Percentiles rank a stretch among this genome's conserved stretches.
Conservation (phyloP, 2,797 vertebrate genomes). For the Hephaestus fuliginosus region DNA sequence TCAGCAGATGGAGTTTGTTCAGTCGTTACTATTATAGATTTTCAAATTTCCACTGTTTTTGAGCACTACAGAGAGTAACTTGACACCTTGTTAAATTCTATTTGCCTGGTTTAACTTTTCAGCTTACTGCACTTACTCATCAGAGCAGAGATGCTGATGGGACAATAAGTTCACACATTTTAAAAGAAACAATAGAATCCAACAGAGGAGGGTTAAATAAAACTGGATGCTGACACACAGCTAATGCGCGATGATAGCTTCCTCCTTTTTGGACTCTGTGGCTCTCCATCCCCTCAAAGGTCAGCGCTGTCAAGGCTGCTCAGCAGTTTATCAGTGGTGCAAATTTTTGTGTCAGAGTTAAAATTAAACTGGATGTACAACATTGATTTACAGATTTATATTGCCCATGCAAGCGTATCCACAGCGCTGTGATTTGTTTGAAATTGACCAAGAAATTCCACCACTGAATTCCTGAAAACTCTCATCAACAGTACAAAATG, state of each 20-base stretch:
- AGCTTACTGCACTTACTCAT: neutral
- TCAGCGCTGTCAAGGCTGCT: neutral
- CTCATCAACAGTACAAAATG: neutral
- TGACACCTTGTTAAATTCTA: neutral
- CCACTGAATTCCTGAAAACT: neutral
- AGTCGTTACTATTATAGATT: neutral
- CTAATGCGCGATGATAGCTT: neutral
- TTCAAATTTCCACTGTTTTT: neutral
- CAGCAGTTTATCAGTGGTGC: neutral
- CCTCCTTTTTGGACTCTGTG: neutral
- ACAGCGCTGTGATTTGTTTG: neutral
- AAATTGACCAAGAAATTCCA: neutral
- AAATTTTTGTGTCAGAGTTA: neutral
- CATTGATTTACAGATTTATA: neutral
- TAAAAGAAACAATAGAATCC: too few relatives aligned
- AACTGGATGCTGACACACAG: neutral
- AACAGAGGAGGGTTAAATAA: neutral
- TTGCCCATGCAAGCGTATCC: neutral
- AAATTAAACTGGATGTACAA: neutral
- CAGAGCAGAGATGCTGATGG: too few relatives aligned
- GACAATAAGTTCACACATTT: too few relatives aligned
- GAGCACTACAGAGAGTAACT: neutral
- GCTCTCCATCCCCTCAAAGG: neutral
- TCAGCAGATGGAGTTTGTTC: neutral
- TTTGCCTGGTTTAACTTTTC: neutral